A percentile compares a stretch with the other conserved stretches of the same genome.
Evolutionary conservation across 1,140 invertebrate genomes (phyloP).

Genomic region (Bilobella aurantiaca): DNA sequence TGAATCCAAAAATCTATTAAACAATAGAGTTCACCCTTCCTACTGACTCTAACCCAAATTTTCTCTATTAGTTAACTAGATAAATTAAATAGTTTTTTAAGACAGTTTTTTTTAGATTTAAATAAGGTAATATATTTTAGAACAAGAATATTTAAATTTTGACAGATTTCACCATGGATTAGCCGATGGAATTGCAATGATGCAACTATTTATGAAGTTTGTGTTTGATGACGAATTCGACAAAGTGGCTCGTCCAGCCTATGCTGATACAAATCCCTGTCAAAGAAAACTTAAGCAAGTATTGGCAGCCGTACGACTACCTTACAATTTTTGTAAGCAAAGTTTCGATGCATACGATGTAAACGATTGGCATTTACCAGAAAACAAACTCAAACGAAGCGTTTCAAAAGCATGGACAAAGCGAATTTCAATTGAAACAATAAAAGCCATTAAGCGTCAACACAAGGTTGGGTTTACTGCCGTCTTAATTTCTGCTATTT

Average conservation of each 20-base stretch:
- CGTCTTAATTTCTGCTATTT: conserved; percentile 23
- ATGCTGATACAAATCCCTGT: conserved; percentile 14
- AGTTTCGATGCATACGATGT: conserved; percentile 21
- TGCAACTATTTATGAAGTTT: conserved; percentile 26
- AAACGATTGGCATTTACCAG: conserved; percentile 31
- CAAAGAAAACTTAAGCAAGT: conserved; percentile 15
- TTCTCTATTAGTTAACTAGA: no score
- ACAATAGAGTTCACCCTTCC: no score
- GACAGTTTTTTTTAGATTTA: no score
- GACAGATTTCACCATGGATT: conserved; percentile 27
- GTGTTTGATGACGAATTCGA: conserved; percentile 24
- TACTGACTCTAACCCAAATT: no score
- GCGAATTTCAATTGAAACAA: conserved; percentile 22
- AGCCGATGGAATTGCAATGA: conserved; percentile 27
- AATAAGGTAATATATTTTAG: no score
- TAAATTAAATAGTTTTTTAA: not conserved
- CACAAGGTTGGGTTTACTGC: conserved; percentile 28
- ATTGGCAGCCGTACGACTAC: conserved; percentile 17
- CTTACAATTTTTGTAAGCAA: conserved; percentile 32
- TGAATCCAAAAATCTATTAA: no score
- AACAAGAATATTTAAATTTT: no score
- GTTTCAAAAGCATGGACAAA: conserved; percentile 25
- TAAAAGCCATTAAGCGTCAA: conserved; percentile 23
- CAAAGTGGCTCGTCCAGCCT: conserved; percentile 21
- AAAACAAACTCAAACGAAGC: conserved; percentile 21